Evolutionary conservation across 2,888 invertebrate genomes (phyloP).

Genomic region (Chydorus sphaericus): DNA sequence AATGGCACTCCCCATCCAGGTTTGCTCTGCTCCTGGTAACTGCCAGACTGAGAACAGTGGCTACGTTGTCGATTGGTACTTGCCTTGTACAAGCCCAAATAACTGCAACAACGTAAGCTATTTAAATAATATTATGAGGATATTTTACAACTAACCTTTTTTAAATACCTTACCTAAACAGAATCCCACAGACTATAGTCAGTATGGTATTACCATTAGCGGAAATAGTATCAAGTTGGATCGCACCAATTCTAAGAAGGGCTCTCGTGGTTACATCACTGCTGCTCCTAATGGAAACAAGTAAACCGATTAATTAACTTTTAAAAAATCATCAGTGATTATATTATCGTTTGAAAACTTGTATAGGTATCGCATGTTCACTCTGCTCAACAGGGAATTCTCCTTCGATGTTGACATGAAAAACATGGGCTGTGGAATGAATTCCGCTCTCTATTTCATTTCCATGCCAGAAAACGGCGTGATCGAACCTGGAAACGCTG

Average conservation of each 20-base stretch:
- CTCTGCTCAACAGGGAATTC: constrained; percentile 2
- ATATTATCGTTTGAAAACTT: background rate
- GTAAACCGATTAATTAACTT: background rate
- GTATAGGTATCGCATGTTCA: constrained; percentile 8
- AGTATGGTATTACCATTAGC: background rate
- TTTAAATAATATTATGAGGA: too few species aligned
- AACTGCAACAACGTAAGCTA: background rate
- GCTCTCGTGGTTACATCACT: background rate
- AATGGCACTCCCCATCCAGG: too few species aligned
- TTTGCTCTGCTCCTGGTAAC: constrained; percentile 4
- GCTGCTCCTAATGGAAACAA: background rate
- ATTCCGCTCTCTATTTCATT: background rate
- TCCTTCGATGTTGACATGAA: constrained; percentile 4
- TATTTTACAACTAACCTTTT: background rate
- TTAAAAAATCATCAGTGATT: too few species aligned
- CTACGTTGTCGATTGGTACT: background rate
- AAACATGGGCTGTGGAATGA: background rate
- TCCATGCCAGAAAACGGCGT: background rate
- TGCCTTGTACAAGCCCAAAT: background rate
- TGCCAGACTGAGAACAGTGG: background rate
- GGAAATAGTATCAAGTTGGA: background rate
- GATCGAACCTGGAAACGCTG: background rate
- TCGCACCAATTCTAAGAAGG: background rate
- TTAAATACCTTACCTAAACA: background rate
- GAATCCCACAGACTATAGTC: background rate